These are phyloP conservation scores for Stegastes partitus DNA, from an alignment of 2,113 vertebrate species.

Conservation along the genomic window DNA sequence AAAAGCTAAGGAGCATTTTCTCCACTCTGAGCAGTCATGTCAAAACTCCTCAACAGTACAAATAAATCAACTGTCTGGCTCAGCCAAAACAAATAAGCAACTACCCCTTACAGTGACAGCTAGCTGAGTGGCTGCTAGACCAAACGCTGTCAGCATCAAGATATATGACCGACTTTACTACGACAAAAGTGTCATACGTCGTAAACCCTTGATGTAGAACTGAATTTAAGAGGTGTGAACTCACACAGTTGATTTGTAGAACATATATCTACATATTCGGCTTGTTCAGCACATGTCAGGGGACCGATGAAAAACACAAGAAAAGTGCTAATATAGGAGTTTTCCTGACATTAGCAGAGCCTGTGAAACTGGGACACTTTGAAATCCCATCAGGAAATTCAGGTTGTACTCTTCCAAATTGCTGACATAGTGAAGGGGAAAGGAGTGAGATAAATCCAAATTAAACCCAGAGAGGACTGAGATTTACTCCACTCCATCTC, in stretches of 20 bases:
- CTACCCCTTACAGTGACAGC: constrained; percentile 17
- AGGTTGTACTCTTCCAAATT: constrained; percentile 27
- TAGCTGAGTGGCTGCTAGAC: neutral
- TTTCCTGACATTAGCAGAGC: constrained; percentile 4
- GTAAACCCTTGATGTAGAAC: constrained; percentile 9
- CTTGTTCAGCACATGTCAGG: constrained; percentile 9
- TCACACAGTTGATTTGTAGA: constrained; percentile 15
- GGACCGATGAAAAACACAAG: constrained; percentile 13
- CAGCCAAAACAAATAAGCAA: constrained; percentile 41
- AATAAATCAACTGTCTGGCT: constrained; percentile 23
- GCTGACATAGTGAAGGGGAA: constrained; percentile 32
- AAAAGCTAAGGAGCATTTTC: constrained; percentile 3
- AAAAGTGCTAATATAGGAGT: constrained; percentile 15
- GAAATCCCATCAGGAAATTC: neutral
- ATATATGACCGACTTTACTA: constrained; percentile 22
- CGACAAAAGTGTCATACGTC: neutral
- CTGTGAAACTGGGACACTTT: neutral
- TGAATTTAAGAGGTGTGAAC: constrained; percentile 17
- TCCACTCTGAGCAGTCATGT: constrained; percentile 14
- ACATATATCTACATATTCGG: constrained; percentile 24
- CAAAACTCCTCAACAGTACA: constrained; percentile 11
- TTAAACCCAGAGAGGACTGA: constrained; percentile 28
- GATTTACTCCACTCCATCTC: constrained; percentile 9
- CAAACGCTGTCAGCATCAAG: constrained; percentile 15
- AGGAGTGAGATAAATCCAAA: constrained; percentile 14